phyloP scores from a whole-genome alignment of 2,113 vertebrate species.

The Sylvilagus bachmani region DNA sequence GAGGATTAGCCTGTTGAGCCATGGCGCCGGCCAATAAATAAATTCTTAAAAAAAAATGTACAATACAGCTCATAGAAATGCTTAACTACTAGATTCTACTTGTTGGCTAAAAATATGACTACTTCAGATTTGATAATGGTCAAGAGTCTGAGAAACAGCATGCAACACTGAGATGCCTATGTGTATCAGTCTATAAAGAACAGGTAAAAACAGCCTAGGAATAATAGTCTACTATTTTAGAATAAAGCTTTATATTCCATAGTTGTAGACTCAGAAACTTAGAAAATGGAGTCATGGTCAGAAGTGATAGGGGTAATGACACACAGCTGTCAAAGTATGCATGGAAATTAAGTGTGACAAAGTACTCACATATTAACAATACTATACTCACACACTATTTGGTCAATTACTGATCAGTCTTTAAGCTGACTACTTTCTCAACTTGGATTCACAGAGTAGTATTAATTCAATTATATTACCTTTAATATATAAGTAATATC shows the following conservation, averaged over 20 bases:
- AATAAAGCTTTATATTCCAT: background rate
- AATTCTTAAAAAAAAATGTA: background rate
- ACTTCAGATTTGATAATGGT: background rate
- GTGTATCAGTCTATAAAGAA: background rate
- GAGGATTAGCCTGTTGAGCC: too few relatives aligned
- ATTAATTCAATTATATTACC: background rate
- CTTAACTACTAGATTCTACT: background rate
- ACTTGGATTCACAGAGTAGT: background rate
- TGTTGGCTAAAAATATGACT: background rate
- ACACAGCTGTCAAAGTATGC: background rate
- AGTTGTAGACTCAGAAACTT: background rate
- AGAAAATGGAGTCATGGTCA: background rate
- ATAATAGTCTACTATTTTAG: background rate
- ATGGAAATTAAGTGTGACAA: background rate
- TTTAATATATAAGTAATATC: background rate
- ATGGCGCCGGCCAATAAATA: too few relatives aligned
- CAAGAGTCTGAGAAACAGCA: background rate
- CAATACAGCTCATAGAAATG: background rate
- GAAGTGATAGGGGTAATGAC: background rate
- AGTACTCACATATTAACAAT: background rate
- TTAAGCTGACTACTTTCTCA: background rate
- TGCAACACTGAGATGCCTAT: background rate
- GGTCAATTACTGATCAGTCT: background rate
- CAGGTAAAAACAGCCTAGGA: background rate
- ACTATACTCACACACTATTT: background rate